These are phyloP conservation scores for Gymnosoma rotundatum DNA, from an alignment of 2,888 invertebrate genomes.

Conservation along the genomic window DNA sequence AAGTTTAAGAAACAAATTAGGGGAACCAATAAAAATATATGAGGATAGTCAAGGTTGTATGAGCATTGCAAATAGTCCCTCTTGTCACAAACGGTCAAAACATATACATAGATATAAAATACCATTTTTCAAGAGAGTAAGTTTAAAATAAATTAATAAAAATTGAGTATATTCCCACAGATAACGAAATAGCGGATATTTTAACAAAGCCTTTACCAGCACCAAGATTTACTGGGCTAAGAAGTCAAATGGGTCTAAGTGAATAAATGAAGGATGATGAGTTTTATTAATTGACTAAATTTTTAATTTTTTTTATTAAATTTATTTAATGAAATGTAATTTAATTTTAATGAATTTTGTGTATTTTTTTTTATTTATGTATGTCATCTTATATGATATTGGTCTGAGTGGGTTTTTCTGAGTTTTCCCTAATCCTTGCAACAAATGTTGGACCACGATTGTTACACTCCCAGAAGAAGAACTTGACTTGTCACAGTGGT, in stretches of 20 bases:
- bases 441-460: slow-evolving; percentile 42
- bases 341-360: neutral
- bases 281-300: neutral
- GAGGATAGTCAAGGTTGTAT: too few species aligned
- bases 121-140: slow-evolving; percentile 70
- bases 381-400: too few species aligned
- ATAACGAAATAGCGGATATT: too few species aligned
- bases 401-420: slow-evolving; percentile 45
- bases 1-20: slow-evolving; percentile 29
- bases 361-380: neutral
- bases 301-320: neutral
- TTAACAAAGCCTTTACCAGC: slow-evolving; percentile 63
- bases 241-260: slow-evolving; percentile 25
- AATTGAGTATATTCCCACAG: too few species aligned
- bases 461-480: slow-evolving; percentile 8
- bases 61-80: too few species aligned
- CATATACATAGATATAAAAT: slow-evolving; percentile 70
- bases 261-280: neutral
- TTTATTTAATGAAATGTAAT: neutral
- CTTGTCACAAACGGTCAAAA: neutral
- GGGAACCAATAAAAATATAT: slow-evolving; percentile 41
- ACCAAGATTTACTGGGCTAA: slow-evolving; percentile 42
- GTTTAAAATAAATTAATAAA: slow-evolving; percentile 65
- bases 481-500: neutral
- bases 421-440: slow-evolving; percentile 46